Evolutionary conservation across 2,888 invertebrate species (phyloP), one percentile per base, ranked within the genome.

Genomic region (Aporophyla nigra): DNA sequence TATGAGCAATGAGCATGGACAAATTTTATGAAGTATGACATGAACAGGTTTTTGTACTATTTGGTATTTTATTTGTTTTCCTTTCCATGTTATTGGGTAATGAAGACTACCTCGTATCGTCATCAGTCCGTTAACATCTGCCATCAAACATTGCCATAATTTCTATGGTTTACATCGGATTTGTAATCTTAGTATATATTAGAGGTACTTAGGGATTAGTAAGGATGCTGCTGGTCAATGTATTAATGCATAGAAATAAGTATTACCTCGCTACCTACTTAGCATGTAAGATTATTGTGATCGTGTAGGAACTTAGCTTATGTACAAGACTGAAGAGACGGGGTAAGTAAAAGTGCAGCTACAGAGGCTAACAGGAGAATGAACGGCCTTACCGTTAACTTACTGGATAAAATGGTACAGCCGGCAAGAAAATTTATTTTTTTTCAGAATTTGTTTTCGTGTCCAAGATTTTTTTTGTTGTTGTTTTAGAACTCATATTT

Each of bases 21-120:
- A 80, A 67, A 62, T 73, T 79, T 70, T 54, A 69, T 71, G 40
- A 74, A 71, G 58, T 67, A 59, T 33, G 24, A 67, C 46, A 58
- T 65, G 43, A 24, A 65, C 71, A 65, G 49, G 80, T 80, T 56
- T 74, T n/a, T 63, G 53, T 58, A 66, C 49, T 62, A 62, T 43
- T 51, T 24, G 14, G 54, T 72, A 56, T 67, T 83, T 79, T 79
- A 27, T 79, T 80, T 80, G 56, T 69, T 76, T 63, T 67, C 33
- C 54, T 80, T 83, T 67, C 58, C 49, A 84, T n/a, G 65, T 33
- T 58, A 69, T 80, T 84, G 54, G 61, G 71, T 74, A 80, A 74
- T 80, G 49, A 68, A 78, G 24, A 63, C 27, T 72, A 46, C 43
- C 43, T 46, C 33, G 63, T 71, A 24, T 54, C 49, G 58, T 51